Evolutionary conservation across 2,888 invertebrate species (phyloP), one percentile per base, ranked within the genome.

Genomic region (Sphinx pinastri): DNA sequence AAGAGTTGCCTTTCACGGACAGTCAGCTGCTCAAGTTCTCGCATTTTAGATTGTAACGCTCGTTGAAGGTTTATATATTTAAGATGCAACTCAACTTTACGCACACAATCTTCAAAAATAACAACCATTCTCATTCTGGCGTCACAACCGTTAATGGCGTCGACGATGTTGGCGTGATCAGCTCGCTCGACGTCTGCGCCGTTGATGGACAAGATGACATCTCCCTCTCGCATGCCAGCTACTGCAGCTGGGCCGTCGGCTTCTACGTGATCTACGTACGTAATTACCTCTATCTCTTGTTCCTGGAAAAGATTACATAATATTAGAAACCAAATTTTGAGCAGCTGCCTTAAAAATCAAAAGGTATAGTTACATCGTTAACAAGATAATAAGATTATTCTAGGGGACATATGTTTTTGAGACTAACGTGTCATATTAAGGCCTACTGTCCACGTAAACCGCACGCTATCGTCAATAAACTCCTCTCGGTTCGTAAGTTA

Each of bases 231-330:
- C 97, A 99, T 98, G 8, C 99, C 99, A 0, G 99, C 97, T 74
- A 96, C 95, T 81, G 97, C 98, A 0, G 99, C 99, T 0, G 99
- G 97, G 0, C 99, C 99, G 76, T 98, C 98, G 73, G 96, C 96
- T 79, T 98, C 99, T 70, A 99, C 98, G 87, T 98, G 98, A 86
- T 99, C 99, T 63, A 99, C 99, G 86, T 99, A 99, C 0, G 99
- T 99, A 71, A 99, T 98, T 94, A 99, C 97, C 90, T 99, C 99
- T 72, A 99, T 97, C 88, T 98, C 98, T 86, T 98, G 97, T 81
- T 98, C 98, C 92, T 94, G 81, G 12, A 77, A 69, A 57, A 68
- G 60, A 67, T 66, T 49, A 58, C 16, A 31, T 49, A 38, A 38
- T 38, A 38, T 38, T 7, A 38, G 38, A 8, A 66, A 66, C 2